Conservation (phyloP, 2,888 invertebrate genomes). For the Chydorus sphaericus region DNA sequence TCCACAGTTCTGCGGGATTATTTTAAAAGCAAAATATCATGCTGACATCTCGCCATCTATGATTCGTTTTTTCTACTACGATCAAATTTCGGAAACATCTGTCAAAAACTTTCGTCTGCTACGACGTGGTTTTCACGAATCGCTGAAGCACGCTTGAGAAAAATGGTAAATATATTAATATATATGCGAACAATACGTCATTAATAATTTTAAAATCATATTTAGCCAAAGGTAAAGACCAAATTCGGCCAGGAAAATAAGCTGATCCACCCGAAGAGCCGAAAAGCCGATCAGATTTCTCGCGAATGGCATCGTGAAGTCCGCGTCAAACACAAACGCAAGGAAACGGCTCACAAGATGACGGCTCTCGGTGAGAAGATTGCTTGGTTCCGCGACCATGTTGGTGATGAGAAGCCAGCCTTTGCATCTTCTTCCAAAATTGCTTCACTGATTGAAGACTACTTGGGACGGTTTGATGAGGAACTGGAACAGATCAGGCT, state of each 20-base stretch:
- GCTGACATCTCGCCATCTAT: too few species aligned
- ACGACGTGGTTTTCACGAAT: too few species aligned
- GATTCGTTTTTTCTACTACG: too few species aligned
- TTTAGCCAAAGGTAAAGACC: conserved; percentile 21
- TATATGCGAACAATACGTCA: too few species aligned
- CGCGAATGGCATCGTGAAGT: conserved; percentile 43
- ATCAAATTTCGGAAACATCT: too few species aligned
- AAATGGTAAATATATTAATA: too few species aligned
- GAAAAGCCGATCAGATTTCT: conserved; percentile 56
- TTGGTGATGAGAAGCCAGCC: conserved; percentile 38
- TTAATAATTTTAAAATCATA: too few species aligned
- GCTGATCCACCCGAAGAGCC: conserved; percentile 59
- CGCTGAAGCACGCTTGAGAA: too few species aligned
- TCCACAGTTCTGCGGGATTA: too few species aligned
- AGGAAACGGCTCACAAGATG: conserved; percentile 10
- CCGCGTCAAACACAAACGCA: conserved; percentile 13
- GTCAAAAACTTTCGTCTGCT: too few species aligned
- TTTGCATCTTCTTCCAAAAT: conserved; percentile 44
- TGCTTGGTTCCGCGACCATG: conserved; percentile 55
- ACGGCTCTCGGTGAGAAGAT: conserved; percentile 54
- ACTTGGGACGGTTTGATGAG: conserved; percentile 51
- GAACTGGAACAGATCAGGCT: conserved; percentile 62
- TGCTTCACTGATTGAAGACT: conserved; percentile 41
- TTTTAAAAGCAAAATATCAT: too few species aligned
- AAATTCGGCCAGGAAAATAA: conserved; percentile 25